Percentiles rank a stretch among this genome's conserved stretches.
These are phyloP conservation scores for Phyllotreta striolata DNA, from an alignment of 2,888 invertebrate species.

Conservation along the genomic window DNA sequence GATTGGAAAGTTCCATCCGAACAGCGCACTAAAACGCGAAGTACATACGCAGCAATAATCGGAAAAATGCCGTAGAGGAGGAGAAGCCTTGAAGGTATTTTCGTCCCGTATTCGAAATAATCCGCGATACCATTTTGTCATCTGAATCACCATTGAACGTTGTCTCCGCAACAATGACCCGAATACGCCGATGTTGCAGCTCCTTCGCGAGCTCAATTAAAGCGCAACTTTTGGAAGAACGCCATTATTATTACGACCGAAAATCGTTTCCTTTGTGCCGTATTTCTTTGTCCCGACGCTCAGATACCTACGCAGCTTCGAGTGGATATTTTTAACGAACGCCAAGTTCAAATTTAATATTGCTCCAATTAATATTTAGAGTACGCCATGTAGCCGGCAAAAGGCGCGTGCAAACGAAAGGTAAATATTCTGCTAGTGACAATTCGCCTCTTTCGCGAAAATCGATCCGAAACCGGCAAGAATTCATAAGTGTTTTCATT, in stretches of 20 bases:
- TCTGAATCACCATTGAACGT: constrained; percentile 39
- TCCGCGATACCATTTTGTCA: constrained; percentile 47
- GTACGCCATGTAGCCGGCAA: too few relatives aligned
- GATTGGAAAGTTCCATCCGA: too few relatives aligned
- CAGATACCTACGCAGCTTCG: neutral
- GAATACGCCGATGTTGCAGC: constrained; percentile 16
- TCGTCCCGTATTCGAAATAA: constrained; percentile 46
- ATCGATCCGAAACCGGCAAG: too few relatives aligned
- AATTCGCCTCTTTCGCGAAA: too few relatives aligned
- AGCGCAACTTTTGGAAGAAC: constrained; percentile 35
- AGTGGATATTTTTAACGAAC: too few relatives aligned
- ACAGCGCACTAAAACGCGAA: too few relatives aligned
- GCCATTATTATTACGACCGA: constrained; percentile 31
- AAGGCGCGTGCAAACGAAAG: too few relatives aligned
- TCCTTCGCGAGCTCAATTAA: constrained; percentile 28
- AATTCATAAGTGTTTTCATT: too few relatives aligned
- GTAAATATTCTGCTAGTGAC: too few relatives aligned
- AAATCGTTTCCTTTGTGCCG: constrained; percentile 22
- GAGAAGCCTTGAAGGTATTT: constrained; percentile 53
- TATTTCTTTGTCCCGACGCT: constrained; percentile 19
- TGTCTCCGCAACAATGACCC: constrained; percentile 22
- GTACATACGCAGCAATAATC: constrained; percentile 39
- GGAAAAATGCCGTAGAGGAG: constrained; percentile 45
- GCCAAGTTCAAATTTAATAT: too few relatives aligned
- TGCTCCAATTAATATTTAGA: too few relatives aligned